Evolutionary conservation across 2,797 vertebrate species (phyloP), one percentile per base, ranked within the genome.

Genomic region (Protosalanx chinensis): DNA sequence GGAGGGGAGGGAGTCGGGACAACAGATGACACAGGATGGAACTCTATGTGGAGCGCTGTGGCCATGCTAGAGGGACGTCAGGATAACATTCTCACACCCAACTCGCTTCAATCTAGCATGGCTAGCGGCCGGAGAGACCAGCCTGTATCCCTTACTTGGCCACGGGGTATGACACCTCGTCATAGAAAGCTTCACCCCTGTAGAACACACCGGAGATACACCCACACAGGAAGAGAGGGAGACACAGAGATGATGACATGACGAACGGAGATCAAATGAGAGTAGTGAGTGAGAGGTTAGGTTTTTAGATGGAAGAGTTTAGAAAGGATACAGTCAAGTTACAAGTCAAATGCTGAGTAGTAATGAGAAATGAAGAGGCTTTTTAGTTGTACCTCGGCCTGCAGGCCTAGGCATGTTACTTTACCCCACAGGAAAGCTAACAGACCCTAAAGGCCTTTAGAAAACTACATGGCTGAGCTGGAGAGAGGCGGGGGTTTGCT

Each of bases 131-230:
- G 10, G 8, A 51, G 27, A 16, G 32, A 5, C 15, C 10, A 35
- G 76, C 46, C 68, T 51, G 72, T 27, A 27, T 56, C 77, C 82
- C 93, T 93, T 93, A 94, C 93, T 93, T 93, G 84, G 82, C 69
- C 71, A 82, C 86, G 51, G 82, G 85, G 73, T 56, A 46, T 79
- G 87, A 91, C 65, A 90, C 72, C 51, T 90, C 89, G 67, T 90
- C 91, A 90, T 80, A 91, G 85, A 77, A 92, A 79, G 76, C 74
- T 84, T 92, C 88, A 75, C 75, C 89, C 88, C 92, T 92, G 87
- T 69, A 79, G 80, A 84, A 81, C 3, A 85, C 75, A 85, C 41
- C 41, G 10, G 12, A 46, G 41, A 46, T 46, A 13, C 41, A 12
- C 37, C 37, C 7, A 37, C 6, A 46, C 41, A 46, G 20, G 84